These are phyloP conservation scores for Neostethus bicornis DNA, from an alignment of 2,797 vertebrate species.

Conservation along the genomic window DNA sequence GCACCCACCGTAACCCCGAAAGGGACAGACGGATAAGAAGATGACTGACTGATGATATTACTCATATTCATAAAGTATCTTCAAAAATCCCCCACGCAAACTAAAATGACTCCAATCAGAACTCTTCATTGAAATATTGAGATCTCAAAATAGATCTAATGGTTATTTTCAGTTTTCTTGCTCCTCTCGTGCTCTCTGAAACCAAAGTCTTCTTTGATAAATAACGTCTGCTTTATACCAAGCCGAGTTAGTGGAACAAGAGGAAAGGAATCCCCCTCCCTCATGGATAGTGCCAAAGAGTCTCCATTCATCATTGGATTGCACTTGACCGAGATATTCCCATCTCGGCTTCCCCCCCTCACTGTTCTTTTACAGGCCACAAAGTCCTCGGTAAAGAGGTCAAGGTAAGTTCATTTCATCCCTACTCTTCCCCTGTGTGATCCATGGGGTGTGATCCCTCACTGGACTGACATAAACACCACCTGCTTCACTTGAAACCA, in stretches of 20 bases:
- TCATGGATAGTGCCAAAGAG: constrained; percentile 49
- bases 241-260: constrained; percentile 42
- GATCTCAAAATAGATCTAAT: constrained; percentile 13
- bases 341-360: constrained; percentile 2
- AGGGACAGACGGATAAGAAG: too few relatives aligned
- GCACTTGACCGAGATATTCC: constrained; percentile 51
- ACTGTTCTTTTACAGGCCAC: constrained; percentile 30
- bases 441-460: constrained; percentile 42
- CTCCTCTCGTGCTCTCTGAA: constrained; percentile 21
- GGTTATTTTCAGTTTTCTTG: not conserved
- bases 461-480: constrained; percentile 12
- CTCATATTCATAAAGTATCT: not conserved
- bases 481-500: constrained; percentile 27
- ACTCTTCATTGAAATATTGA: not conserved
- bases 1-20: too few relatives aligned
- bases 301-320: constrained; percentile 60
- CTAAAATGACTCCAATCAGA: not conserved
- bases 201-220: constrained; percentile 41
- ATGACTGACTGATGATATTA: too few relatives aligned
- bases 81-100: not conserved
- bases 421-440: constrained; percentile 20
- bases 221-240: constrained; percentile 44
- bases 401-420: constrained; percentile 56
- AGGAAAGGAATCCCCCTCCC: constrained; percentile 46
- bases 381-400: constrained; percentile 45